Evolutionary conservation across 2,888 invertebrate species (phyloP), one percentile per base, ranked within the genome.

Genomic region (Tipula unca): DNA sequence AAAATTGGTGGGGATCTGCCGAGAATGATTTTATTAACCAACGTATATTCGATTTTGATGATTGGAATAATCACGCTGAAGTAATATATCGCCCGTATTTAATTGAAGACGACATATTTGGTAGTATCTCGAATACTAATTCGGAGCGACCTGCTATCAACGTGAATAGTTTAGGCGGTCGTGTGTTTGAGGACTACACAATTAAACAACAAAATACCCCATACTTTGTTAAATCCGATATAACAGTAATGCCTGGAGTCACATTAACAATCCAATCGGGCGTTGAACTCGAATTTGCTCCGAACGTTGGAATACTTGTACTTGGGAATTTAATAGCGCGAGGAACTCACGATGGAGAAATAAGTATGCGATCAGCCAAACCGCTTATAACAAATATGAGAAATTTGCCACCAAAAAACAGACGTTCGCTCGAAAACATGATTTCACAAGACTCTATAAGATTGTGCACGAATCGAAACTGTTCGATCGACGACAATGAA

Each of bases 11-110:
- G 99, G 99, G 99, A 13, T 95, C 95, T 2, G 91, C 92, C 0
- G 93, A 95, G 86, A 94, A 96, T 85, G 91, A 91, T 4, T 92
- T 93, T 86, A 99, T 99, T 85, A 94, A 94, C 88, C 93, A 94
- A 85, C 93, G 94, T 89, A 98, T 99, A 88, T 99, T 99, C 89
- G 99, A 99, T 91, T 99, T 99, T 90, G 98, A 99, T 90, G 99
- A 99, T 90, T 99, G 99, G 99, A 99, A 99, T 90, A 97, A 98
- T 90, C 98, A 97, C 90, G 98, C 98, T 0, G 94, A 98, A 85
- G 99, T 98, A 0, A 93, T 95, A 14, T 99, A 95, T 90, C 93
- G 95, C 86, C 99, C 99, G 0, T 99, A 94, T 90, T 92, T 98
- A 86, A 93, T 95, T 0, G 95, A 95, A 89, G 95, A 96, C 87